Percentiles rank a stretch among this genome's conserved stretches.
phyloP scores from a whole-genome alignment of 1,140 invertebrate genomes.

The Brachystomella parvula region DNA sequence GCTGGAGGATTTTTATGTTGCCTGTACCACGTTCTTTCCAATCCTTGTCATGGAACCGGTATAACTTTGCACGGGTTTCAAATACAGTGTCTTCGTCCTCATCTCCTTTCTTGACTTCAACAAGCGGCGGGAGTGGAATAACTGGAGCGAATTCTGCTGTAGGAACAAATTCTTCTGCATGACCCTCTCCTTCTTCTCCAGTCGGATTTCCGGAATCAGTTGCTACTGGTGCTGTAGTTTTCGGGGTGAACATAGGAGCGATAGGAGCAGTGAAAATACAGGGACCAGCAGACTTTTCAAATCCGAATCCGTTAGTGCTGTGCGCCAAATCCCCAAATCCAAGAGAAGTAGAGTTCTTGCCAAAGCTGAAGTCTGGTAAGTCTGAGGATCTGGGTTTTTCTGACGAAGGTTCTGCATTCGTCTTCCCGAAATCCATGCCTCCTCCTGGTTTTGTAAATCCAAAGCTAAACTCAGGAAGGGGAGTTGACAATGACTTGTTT shows the following conservation, averaged over 20 bases:
- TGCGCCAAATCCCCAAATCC: background rate
- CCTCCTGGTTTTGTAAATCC: no score
- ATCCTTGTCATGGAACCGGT: constrained; percentile 48
- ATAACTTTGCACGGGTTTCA: constrained; percentile 59
- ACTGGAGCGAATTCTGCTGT: constrained; percentile 76
- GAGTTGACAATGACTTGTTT: background rate
- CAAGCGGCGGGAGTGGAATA: constrained; percentile 70
- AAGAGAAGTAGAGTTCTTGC: no score
- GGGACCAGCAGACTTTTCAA: background rate
- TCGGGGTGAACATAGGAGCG: no score
- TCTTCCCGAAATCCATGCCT: background rate
- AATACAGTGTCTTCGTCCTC: constrained; percentile 54
- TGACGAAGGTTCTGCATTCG: no score
- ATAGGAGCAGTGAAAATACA: no score
- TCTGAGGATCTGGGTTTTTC: no score
- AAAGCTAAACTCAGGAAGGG: background rate
- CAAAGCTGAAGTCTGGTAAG: no score
- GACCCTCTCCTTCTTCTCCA: constrained; percentile 36
- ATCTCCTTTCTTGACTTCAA: constrained; percentile 63
- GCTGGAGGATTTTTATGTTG: constrained; percentile 62
- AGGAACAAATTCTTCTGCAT: constrained; percentile 57
- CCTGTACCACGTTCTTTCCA: constrained; percentile 84
- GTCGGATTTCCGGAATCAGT: no score
- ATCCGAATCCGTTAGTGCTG: background rate
- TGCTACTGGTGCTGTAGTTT: no score